Percentiles rank a stretch among this genome's conserved stretches.
phyloP scores from a whole-genome alignment of 2,888 invertebrate genomes.

The Tenthredo scrophulariae region DNA sequence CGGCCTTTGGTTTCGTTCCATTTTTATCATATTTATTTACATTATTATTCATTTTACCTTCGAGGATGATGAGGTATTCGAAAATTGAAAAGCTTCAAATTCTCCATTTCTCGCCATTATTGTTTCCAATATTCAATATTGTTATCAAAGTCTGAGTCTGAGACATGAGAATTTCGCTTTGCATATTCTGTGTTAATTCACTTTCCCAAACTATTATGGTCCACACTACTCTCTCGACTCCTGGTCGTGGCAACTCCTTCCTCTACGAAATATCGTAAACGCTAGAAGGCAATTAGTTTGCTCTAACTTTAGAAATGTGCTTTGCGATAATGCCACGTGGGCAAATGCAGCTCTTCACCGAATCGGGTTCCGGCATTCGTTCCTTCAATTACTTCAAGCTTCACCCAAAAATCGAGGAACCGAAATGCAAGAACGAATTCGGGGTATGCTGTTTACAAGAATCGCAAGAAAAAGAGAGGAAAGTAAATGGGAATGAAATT shows the following conservation, averaged over 20 bases:
- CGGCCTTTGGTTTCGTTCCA: not conserved
- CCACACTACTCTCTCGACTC: not conserved
- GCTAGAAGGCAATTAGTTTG: slow-evolving; percentile 29
- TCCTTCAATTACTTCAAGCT: not conserved
- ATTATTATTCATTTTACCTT: not conserved
- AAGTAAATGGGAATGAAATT: not conserved
- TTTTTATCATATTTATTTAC: not conserved
- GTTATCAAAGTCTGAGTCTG: not conserved
- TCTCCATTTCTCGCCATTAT: not conserved
- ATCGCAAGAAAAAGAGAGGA: not conserved
- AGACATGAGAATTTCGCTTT: not conserved
- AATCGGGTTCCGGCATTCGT: not conserved
- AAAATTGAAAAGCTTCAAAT: not conserved
- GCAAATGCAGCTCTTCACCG: not conserved
- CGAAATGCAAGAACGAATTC: not conserved
- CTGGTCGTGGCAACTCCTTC: not conserved
- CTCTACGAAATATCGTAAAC: slow-evolving; percentile 29
- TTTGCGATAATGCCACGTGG: not conserved
- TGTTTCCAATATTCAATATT: not conserved
- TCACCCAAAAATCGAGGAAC: not conserved
- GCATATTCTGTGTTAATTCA: slow-evolving; percentile 2
- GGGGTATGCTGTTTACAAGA: not conserved
- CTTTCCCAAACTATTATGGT: slow-evolving; percentile 13
- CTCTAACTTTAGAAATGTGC: slow-evolving; percentile 9
- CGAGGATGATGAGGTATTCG: not conserved